Conservation (phyloP, 2,797 vertebrate species). For the Gymnoscopelus microlampas region DNA sequence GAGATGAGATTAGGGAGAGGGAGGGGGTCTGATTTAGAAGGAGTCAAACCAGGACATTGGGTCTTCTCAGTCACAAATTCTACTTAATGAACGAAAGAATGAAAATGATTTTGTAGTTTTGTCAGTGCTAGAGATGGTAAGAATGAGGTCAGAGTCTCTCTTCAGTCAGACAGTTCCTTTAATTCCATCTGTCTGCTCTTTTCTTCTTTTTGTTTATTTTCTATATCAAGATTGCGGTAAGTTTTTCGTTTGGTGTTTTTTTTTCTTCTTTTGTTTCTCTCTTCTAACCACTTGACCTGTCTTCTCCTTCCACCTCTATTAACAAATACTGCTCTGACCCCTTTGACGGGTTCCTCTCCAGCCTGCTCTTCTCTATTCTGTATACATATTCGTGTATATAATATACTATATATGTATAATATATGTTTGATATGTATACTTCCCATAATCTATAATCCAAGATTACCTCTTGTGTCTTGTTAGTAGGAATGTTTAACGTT, state of each 20-base stretch:
- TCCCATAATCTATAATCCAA: conserved; percentile 44
- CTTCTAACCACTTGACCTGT: conserved; percentile 58
- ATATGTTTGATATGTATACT: conserved; percentile 25
- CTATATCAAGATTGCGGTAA: conserved; percentile 97
- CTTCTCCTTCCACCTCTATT: conserved; percentile 65
- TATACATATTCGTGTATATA: conserved; percentile 30
- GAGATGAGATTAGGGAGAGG: too few species aligned
- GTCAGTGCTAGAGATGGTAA: conserved; percentile 19
- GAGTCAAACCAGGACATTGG: too few species aligned
- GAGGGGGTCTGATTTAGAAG: too few species aligned
- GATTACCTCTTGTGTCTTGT: too few species aligned
- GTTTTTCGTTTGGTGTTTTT: conserved; percentile 71
- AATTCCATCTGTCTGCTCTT: conserved; percentile 90
- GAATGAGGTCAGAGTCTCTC: conserved; percentile 20
- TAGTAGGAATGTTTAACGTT: not conserved
- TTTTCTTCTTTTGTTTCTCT: conserved; percentile 49
- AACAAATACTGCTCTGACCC: conserved; percentile 57
- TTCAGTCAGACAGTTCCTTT: conserved; percentile 71
- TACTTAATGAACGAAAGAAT: not conserved
- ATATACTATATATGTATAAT: conserved; percentile 16
- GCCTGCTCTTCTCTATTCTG: conserved; percentile 68
- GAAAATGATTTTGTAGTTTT: not conserved
- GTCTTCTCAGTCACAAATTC: not conserved
- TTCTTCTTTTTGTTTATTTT: conserved; percentile 80
- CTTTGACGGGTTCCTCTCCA: conserved; percentile 46